Evolutionary conservation across 2,888 invertebrate species (phyloP), one percentile per base, ranked within the genome.

Genomic region (Steinernema hermaphroditum): DNA sequence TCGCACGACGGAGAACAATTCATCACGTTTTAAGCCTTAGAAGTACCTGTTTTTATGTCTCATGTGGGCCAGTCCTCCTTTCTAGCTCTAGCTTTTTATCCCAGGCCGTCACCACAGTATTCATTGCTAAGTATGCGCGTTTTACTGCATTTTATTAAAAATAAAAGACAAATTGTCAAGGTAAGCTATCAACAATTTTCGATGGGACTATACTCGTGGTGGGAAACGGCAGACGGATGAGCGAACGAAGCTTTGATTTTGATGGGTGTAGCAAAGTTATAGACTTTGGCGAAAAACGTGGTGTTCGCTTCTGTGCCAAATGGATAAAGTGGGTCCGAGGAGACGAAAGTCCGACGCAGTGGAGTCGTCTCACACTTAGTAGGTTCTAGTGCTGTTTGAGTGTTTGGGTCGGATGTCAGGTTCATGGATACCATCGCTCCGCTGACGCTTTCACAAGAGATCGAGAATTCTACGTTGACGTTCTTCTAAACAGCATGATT

Each of bases 171-270:
- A n/a, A n/a, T n/a, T n/a, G n/a, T n/a, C n/a, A n/a, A n/a, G n/a
- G n/a, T n/a, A n/a, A n/a, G n/a, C n/a, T n/a, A n/a, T n/a, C n/a
- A n/a, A n/a, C n/a, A n/a, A n/a, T n/a, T n/a, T n/a, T n/a, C n/a
- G n/a, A n/a, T n/a, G n/a, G n/a, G n/a, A n/a, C n/a, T n/a, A n/a
- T n/a, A n/a, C n/a, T n/a, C n/a, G n/a, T n/a, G n/a, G n/a, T n/a
- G n/a, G n/a, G n/a, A n/a, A n/a, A 98, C 90, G 88, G 96, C 96
- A 2, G 96, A 95, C 88, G 96, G 94, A 89, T 96, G 96, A 0
- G 96, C 96, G 89, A 96, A 96, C 41, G 95, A 94, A 79, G 97
- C 94, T 89, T 95, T 93, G 57, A 97, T 94, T 92, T 94, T 94
- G 75, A 96, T 90, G 0, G 98, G 97, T 71, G 97, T 94, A 79